Evolutionary conservation across 2,113 vertebrate genomes (phyloP), one percentile per base, ranked within the genome.

Genomic region (Pelodiscus sinensis): DNA sequence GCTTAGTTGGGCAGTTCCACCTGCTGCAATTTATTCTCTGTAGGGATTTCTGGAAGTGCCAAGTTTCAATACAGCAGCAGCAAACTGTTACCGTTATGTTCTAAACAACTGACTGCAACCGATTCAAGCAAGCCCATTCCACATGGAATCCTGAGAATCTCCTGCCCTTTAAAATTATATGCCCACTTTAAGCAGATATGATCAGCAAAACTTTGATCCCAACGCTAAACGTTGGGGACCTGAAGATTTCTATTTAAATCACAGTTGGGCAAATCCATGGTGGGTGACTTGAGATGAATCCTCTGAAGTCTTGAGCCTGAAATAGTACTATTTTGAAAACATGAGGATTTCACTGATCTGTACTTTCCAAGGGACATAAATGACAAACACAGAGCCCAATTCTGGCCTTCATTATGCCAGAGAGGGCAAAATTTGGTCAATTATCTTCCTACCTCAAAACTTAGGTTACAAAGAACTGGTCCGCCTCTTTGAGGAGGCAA

Each of bases 1-100:
- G 80, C 71, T 56, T 78, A 22, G 58, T 82, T 73, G 65, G 73
- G 87, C 78, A 85, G 93, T 94, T 68, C 79, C 90, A 96, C 68
- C 91, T 94, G 94, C 90, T 96, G 91, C 88, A 87, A 86, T 88
- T 91, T 91, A 78, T 94, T 85, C 81, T 89, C 50, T 82, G 56
- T 79, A 56, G 79, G 55, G 55, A 91, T 79, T 88, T 89, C 92
- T 94, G 86, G 44, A 65, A 96, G 90, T 13, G 82, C 85, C 79
- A 79, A 58, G 35, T 0, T 65, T 86, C 35, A 68, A 1, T 60
- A 60, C 71, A 44, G 44, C 44, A 44, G 77, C 35, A 85, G 56
- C 62, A 88, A 90, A 85, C 73, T 55, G 12, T 56, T 57, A 90
- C 35, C 73, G 2, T 65, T 92, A 71, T 0, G 0, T 81, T 92